These are phyloP conservation scores for Drosophila truncata DNA, from an alignment of 1,140 invertebrate species.

Conservation along the genomic window DNA sequence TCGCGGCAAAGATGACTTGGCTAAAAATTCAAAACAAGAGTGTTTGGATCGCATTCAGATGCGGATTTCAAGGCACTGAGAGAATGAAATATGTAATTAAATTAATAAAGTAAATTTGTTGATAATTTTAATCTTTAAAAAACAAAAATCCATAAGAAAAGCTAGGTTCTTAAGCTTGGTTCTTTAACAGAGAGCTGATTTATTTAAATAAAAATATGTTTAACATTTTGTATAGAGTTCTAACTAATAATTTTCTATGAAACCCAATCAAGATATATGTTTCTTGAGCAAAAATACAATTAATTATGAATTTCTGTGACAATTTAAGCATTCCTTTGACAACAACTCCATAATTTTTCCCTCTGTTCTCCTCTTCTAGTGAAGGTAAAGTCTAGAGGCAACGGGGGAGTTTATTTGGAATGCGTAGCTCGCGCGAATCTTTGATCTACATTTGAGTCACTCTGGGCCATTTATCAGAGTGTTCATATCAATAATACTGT, in stretches of 20 bases:
- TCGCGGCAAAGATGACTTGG: conserved; percentile 73
- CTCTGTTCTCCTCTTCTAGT: conserved; percentile 5
- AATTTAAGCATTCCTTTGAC: background rate
- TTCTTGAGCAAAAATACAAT: background rate
- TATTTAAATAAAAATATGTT: background rate
- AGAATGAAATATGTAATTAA: background rate
- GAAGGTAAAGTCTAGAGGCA: background rate
- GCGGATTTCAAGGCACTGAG: conserved; percentile 35
- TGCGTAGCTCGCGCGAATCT: conserved; percentile 65
- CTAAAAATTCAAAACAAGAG: conserved; percentile 50
- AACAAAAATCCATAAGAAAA: background rate
- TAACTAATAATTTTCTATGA: background rate
- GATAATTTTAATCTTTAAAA: background rate
- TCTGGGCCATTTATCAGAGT: conserved; percentile 72
- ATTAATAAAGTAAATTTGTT: background rate
- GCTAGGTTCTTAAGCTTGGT: background rate
- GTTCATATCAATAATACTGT: conserved; percentile 77
- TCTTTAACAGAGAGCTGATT: background rate
- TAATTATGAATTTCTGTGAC: background rate
- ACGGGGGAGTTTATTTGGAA: conserved; percentile 32
- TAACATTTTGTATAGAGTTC: background rate
- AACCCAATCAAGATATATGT: background rate
- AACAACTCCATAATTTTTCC: background rate
- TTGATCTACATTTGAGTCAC: conserved; percentile 69
- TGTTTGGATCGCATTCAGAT: conserved; percentile 51